A percentile compares a stretch with the other conserved stretches of the same genome.
Conservation (phyloP, 2,113 vertebrate genomes). For the Grallaria varia region DNA sequence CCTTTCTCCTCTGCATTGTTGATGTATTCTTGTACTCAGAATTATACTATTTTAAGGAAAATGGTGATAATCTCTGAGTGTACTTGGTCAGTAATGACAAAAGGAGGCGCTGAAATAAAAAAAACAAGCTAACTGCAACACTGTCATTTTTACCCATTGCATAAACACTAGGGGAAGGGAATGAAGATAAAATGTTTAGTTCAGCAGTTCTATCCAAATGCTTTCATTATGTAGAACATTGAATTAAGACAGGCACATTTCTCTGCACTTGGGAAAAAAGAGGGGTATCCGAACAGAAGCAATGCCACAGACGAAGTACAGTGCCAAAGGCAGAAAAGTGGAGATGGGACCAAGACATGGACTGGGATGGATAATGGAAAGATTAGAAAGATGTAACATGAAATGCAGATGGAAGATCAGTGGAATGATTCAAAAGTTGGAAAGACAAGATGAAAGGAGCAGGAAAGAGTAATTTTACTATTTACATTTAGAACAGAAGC, state of each 20-base stretch:
- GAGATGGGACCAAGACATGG: background rate
- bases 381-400: background rate
- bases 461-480: background rate
- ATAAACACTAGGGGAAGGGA: background rate
- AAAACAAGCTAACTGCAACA: background rate
- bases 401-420: background rate
- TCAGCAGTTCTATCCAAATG: background rate
- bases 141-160: background rate
- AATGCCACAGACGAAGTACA: background rate
- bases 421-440: background rate
- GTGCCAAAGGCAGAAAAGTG: background rate
- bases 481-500: background rate
- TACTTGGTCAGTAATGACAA: background rate
- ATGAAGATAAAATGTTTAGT: background rate
- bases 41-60: background rate
- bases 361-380: background rate
- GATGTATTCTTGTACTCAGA: background rate
- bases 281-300: background rate
- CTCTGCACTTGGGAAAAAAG: background rate
- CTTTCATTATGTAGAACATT: background rate
- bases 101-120: background rate
- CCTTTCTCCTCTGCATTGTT: background rate
- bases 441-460: background rate
- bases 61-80: background rate
- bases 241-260: background rate